Conservation (phyloP, 2,888 invertebrate genomes). For the Acanthosepion esculentum region DNA sequence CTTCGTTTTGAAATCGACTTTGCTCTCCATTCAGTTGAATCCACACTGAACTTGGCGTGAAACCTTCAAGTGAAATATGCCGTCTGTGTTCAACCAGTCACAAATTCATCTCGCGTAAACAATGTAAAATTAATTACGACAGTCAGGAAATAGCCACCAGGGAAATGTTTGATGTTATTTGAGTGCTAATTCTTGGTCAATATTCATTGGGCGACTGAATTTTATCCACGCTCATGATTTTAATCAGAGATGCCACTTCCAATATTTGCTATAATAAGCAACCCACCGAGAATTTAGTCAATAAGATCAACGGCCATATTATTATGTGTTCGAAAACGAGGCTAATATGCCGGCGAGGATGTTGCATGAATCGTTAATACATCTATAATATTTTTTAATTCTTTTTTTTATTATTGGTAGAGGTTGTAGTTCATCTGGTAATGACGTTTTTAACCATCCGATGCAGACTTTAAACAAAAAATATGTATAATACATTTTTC, state of each 20-base stretch:
- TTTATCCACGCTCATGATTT: neutral
- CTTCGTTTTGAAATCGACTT: too few relatives aligned
- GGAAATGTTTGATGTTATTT: slow-evolving; percentile 20
- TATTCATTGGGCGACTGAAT: neutral
- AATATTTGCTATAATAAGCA: slow-evolving; percentile 4
- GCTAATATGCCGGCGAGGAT: neutral
- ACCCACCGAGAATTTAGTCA: neutral
- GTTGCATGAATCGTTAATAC: neutral
- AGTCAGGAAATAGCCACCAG: neutral
- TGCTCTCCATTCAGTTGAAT: neutral
- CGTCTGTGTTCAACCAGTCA: neutral
- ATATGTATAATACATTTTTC: too few relatives aligned
- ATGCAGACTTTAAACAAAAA: neutral
- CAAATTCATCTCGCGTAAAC: neutral
- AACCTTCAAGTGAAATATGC: neutral
- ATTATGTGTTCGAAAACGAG: neutral
- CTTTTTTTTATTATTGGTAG: neutral
- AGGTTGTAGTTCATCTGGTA: neutral
- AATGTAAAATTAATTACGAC: slow-evolving; percentile 33
- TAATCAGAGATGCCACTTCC: neutral
- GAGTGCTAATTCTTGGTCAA: neutral
- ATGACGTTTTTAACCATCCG: neutral
- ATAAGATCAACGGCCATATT: neutral
- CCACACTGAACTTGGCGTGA: neutral
- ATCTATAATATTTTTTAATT: neutral